Base-by-base conservation (phyloP, 1,140 invertebrate species). In the Drosophila kanapiae region DNA sequence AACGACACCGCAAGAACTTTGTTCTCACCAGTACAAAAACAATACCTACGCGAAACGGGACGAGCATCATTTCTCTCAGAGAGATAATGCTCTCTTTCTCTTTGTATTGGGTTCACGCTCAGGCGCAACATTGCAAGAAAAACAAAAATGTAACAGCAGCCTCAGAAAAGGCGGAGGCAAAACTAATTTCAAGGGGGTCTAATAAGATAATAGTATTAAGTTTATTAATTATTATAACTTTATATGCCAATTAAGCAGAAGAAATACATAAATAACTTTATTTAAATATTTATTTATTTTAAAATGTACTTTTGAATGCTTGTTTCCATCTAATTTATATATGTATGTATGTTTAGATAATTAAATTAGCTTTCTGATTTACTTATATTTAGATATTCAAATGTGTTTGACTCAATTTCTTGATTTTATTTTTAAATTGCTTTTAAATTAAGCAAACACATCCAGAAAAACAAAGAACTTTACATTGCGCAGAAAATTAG, bases 61-160 rank as follows among this genome's bases (percentile, higher is more conserved):
- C 16, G 43, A 60, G 59, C 64, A 64, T 64, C 14, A 31, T 33
- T 31, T 18, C 23, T 48, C 59, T 38, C 33, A 31, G 31, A 35
- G 31, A 38, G 48, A 37, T 47, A 47, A 43, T 37, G 23, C 29
- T 68, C 40, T 61, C n/a, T 27, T 38, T 37, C 37, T 75, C n/a
- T 31, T 18, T 38, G n/a, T 35, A 13, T 18, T 43, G 23, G 2
- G 23, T 23, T 23, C 1, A 23, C 23, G 23, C 23, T 23, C 23
- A 23, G 1, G 23, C 23, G 83, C 83, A 87, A 71, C 76, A 87
- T 81, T 82, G 68, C 76, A 71, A 77, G 48, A 51, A 76, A 69
- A 81, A 49, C 23, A 43, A 51, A 56, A 61, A 65, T n/a, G 33
- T 35, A 53, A 16, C 42, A 45, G 14, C 10, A 76, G 37, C 35